Conservation (phyloP, 2,888 invertebrate genomes). For the Athalia cordata region DNA sequence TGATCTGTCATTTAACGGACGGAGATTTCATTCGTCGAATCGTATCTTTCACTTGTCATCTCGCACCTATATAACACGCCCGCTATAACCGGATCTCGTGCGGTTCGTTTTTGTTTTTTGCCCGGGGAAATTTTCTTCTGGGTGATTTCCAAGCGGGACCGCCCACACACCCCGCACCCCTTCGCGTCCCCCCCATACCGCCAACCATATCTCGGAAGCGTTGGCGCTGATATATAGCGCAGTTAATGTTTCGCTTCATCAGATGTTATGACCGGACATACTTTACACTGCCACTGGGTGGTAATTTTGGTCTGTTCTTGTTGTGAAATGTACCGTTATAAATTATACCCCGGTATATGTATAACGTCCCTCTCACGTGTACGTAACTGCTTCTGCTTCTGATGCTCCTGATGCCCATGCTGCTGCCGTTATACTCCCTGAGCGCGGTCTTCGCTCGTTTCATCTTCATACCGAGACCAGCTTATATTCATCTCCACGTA, state of each 20-base stretch:
- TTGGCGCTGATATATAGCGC: slow-evolving; percentile 46
- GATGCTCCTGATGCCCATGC: no score
- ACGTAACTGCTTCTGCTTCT: neutral
- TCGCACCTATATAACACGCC: slow-evolving; percentile 49
- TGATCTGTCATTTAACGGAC: slow-evolving; percentile 36
- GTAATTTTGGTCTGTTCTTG: slow-evolving; percentile 68
- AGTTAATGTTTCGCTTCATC: slow-evolving; percentile 61
- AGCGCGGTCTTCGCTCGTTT: no score
- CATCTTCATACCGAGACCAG: no score
- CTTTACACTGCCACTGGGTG: slow-evolving; percentile 69
- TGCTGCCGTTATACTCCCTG: no score
- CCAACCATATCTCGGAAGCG: slow-evolving; percentile 51
- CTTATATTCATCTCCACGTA: no score
- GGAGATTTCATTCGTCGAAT: slow-evolving; percentile 56
- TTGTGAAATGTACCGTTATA: slow-evolving; percentile 65
- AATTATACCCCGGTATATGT: slow-evolving; percentile 54
- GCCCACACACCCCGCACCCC: slow-evolving; percentile 56
- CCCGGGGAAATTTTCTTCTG: slow-evolving; percentile 52
- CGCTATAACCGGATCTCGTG: no score
- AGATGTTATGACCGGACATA: slow-evolving; percentile 69
- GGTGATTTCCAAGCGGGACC: slow-evolving; percentile 65
- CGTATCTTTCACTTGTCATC: slow-evolving; percentile 65
- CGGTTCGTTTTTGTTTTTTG: no score
- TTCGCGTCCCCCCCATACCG: no score
- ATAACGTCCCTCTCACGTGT: neutral